Conservation (phyloP, 2,113 vertebrate species). For the Macquaria australasica region DNA sequence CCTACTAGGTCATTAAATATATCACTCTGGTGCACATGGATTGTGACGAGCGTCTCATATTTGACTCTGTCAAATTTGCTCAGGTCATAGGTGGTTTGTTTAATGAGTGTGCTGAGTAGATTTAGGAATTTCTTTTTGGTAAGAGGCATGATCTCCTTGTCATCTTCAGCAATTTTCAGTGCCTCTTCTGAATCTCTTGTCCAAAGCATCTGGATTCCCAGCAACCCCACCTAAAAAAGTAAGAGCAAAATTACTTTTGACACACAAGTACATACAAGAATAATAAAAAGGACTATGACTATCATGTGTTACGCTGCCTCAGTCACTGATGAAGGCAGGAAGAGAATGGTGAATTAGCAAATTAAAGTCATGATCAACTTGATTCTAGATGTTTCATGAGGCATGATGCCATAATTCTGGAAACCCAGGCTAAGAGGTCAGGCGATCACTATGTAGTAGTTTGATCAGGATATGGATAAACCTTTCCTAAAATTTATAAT, state of each 20-base stretch:
- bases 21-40: constrained; percentile 92
- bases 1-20: constrained; percentile 93
- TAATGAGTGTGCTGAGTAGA: constrained; percentile 87
- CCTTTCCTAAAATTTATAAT: neutral
- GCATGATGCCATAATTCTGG: neutral
- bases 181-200: constrained; percentile 90
- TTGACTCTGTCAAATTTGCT: constrained; percentile 89
- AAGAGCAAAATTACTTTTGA: neutral
- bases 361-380: neutral
- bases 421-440: neutral
- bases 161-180: constrained; percentile 85
- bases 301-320: neutral
- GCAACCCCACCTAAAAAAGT: constrained; percentile 86
- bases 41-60: constrained; percentile 92
- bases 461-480: neutral
- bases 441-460: neutral
- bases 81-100: constrained; percentile 88
- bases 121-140: constrained; percentile 89
- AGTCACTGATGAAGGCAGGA: neutral
- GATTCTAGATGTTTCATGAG: neutral
- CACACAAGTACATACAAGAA: neutral
- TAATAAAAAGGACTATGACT: neutral
- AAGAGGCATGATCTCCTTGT: constrained; percentile 86
- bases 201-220: constrained; percentile 93
- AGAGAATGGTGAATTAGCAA: neutral